Base-by-base conservation (phyloP, 2,797 vertebrate species). In the Glyptemys insculpta region DNA sequence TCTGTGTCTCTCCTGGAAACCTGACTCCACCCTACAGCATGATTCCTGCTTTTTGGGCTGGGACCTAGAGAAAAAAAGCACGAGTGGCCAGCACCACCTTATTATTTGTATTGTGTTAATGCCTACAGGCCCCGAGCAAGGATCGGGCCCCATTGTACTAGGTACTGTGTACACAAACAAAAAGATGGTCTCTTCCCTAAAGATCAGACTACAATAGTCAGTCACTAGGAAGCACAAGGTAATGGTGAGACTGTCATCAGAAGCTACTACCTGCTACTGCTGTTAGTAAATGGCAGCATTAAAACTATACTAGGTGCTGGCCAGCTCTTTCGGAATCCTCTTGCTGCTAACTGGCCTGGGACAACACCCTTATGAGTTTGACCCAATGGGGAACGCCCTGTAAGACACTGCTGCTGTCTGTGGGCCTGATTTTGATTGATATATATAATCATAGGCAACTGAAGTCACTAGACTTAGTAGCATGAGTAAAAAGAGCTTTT, bases 1-100 rank as follows among this genome's bases (percentile, higher is more conserved):
- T 62, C 54, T 18, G 31, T 34, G 3, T 34, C 59, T 95, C 90
- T 95, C 92, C 79, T 96, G 96, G 91, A 88, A 95, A 19, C 83
- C 76, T 0, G 0, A 65, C 91, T 96, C 81, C 90, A 83, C 95
- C 95, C 81, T 82, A 83, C 34, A 89, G 83, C 81, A 0, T 34
- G 16, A 57, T 96, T 93, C 83, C 59, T 86, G 6, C 23, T 62
- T 44, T 87, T 68, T 94, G 88, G 57, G 4, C 34, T 68, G 85
- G 34, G 76, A 52, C 91, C 87, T 89, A 85, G 56, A 56, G 25
- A 94, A 76, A 74, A 21, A 27, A 93, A 68, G 52, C 52, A 92
- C 19, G 52, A 62, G 1, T 23, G 5, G 85, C n/a, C 79, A 85
- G 79, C 52, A 79, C 18, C 31, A 34, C 18, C 3, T n/a, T 34